Evolutionary conservation across 2,113 vertebrate species (phyloP), one percentile per base, ranked within the genome.

Genomic region (Xyrauchen texanus): DNA sequence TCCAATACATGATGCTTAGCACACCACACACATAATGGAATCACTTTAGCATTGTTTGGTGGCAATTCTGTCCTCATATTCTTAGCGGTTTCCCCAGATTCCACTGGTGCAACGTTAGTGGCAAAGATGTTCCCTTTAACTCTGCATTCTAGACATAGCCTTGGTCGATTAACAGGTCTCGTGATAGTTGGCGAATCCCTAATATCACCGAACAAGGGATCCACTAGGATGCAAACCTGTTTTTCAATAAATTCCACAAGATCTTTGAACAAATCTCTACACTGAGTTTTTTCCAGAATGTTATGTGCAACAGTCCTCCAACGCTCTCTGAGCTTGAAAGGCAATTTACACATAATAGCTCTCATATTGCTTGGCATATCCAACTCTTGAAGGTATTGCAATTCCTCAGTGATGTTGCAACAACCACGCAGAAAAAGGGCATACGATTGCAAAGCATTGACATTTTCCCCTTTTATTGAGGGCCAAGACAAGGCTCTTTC

Each of bases 401-500:
- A n/a, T 12, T 77, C 61, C n/a, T 70, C 47, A 44, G 57, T 66
- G 6, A 61, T 7, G 6, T 71, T 78, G 8, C 80, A 71, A 46
- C 75, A 82, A 7, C 74, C 15, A 12, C 16, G 7, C 8, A 78
- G 51, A 49, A 57, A 77, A 8, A 70, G n/a, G 16, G 68, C 74
- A 71, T 46, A 72, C 8, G 49, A 52, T 3, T 82, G 11, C 13
- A 64, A 58, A 21, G 62, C 60, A 67, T 72, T 77, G 16, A 11
- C 15, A 52, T 72, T 75, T 52, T 78, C 81, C 3, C 52, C 13
- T 5, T 81, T 76, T 21, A 81, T 60, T 16, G 9, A 15, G 12
- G 13, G n/a, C 80, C 80, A 77, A 45, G 11, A n/a, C 8, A 77
- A 11, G 21, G 49, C 58, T 16, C 63, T 52, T 13, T 82, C 66